Evolutionary conservation across 37 sponge, comb jelly and placozoan species (phyloP), one percentile per base, ranked within the genome.

Genomic region (Mnemiopsis leidyi): DNA sequence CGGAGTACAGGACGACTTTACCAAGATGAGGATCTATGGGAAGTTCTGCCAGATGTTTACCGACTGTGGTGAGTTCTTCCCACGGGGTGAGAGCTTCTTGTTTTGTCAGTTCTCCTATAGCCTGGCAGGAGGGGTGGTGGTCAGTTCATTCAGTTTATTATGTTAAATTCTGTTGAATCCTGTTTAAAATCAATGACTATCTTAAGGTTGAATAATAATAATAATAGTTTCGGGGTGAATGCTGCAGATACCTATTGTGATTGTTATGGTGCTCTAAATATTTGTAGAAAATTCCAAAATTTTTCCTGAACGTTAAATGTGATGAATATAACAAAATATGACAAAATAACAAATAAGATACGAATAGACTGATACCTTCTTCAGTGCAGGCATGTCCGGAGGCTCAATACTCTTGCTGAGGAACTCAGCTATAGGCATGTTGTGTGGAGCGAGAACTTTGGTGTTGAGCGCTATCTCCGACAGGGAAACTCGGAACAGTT

Each of bases 11-110:
- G 21, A 68, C 39, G 77, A 76, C 37, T 92, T 96, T 97, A 36
- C 97, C 97, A 24, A 97, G 92, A 0, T 94, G 93, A 26, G 97
- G 96, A 30, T 95, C 95, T 25, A 97, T 94, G 0, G 97, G 97
- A 1, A 97, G 96, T 68, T 93, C 94, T 23, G 97, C 96, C 30
- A 97, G 82, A 32, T 97, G 96, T 69, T 97, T 82, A 32, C 97
- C 97, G 0, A 97, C 93, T 35, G 97, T 95, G 18, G 97, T 97
- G 94, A 97, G 93, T 69, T 94, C 93, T 90, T 97, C 96, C 61
- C 82, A 40, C 13, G 26, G 68, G 38, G 93, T 94, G 32, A 97
- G 94, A 13, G 96, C 97, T 76, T 95, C 93, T 95, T 97, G 93
- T 28, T 26, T 13, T n/a, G 90, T 40, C 28, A 85, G 61, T 18